Evolutionary conservation across 2,888 invertebrate genomes (phyloP), one percentile per base, ranked within the genome.

Genomic region (Fissipunctia ypsillon): DNA sequence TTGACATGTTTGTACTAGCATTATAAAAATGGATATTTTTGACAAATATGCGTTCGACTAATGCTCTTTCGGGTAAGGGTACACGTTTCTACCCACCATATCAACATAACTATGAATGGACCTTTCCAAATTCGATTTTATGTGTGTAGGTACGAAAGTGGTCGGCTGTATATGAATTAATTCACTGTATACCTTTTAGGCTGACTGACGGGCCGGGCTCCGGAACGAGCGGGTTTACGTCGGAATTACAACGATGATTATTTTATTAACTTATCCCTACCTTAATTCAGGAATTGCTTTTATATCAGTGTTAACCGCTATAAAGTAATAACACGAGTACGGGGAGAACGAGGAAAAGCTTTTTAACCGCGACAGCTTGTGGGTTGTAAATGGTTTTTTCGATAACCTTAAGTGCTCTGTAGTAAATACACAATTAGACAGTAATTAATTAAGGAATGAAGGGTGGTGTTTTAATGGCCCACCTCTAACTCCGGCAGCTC

Each of bases 141-240:
- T 59, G 38, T 69, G 59, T 45, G 59, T 35, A 56, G 54, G 38
- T 65, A 48, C 54, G 61, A 74, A 65, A 73, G 70, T 69, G 72
- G 79, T 61, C 61, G 73, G 63, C 71, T 72, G 80, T 78, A 78
- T 72, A 80, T 80, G 76, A 84, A 85, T 87, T 86, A 86, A 87
- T 84, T 77, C 78, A n/a, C n/a, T n/a, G 69, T 70, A 59, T 86
- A 77, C 81, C 85, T 87, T 87, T 87, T 84, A 85, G 75, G 56
- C 75, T 79, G 80, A 79, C 78, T 67, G 71, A 79, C 74, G 63
- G 57, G 61, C 57, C 68, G 56, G 71, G 80, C 85, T 64, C 69
- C 54, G 38, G 81, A 84, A 74, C 66, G 61, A 63, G 84, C 80
- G 76, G 69, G 28, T 38, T 76, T 52, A 68, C 65, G 45, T 28